These are phyloP conservation scores for Ellobius talpinus DNA, from an alignment of 2,113 vertebrate genomes.

Conservation along the genomic window DNA sequence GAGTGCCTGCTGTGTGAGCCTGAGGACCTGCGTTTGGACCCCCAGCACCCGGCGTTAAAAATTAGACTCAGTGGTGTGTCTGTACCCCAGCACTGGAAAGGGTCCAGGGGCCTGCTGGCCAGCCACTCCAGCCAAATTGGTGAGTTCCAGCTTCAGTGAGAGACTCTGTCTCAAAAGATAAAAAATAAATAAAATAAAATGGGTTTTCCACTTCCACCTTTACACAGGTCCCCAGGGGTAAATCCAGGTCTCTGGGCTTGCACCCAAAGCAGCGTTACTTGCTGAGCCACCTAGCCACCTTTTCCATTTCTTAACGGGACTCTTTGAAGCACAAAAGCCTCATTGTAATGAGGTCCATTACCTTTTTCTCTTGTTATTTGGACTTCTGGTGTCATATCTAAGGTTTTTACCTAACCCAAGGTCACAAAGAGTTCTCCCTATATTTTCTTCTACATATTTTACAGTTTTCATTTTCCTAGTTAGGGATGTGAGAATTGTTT, in stretches of 20 bases:
- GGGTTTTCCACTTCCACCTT: not conserved
- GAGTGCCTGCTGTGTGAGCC: fast-evolving
- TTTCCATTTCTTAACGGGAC: not conserved
- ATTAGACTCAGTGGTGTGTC: too few relatives aligned
- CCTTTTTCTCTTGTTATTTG: not conserved
- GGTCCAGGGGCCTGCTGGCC: not conserved
- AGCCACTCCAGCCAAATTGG: not conserved
- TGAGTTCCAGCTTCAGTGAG: not conserved
- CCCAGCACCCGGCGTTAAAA: not conserved
- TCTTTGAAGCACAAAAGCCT: not conserved
- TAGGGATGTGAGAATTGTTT: not conserved
- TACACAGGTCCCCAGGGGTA: not conserved
- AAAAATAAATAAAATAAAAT: not conserved
- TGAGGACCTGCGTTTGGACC: not conserved
- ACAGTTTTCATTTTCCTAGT: not conserved
- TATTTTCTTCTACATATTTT: conserved; percentile 22
- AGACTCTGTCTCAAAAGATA: not conserved
- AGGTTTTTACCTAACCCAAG: not conserved
- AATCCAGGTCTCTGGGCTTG: not conserved
- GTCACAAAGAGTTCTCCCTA: not conserved
- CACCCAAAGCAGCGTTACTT: not conserved
- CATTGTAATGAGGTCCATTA: not conserved
- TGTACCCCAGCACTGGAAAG: not conserved
- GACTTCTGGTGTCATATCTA: not conserved
- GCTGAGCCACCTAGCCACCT: too few relatives aligned